Evolutionary conservation across 2,888 invertebrate species (phyloP), one percentile per base, ranked within the genome.

Genomic region (Parelbella ahira): DNA sequence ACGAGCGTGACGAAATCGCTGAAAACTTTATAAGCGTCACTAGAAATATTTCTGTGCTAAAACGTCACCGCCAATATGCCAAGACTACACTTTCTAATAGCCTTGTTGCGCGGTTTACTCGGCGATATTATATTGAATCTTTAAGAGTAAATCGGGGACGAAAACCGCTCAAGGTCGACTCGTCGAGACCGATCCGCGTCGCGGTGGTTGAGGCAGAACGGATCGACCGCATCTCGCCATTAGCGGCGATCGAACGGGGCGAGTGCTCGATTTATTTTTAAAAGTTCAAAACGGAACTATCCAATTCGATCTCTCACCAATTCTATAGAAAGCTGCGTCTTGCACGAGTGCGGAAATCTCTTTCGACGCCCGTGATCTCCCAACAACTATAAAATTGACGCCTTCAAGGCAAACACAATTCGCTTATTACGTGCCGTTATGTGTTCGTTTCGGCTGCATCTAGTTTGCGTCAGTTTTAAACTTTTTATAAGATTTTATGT

Each of bases 141-240:
- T 23, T 37, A 18, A n/a, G n/a, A n/a, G 18, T 27, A 13, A 19
- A 27, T 27, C 27, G 8, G 4, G n/a, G 20, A 27, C 9, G 44
- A n/a, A n/a, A n/a, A n/a, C 32, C 34, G 41, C 32, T 25, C 36
- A 48, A 47, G 45, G 44, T 36, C 25, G 36, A 8, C 38, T 32
- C 19, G 43, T 36, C 43, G 39, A 32, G 43, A 38, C 41, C 10
- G 43, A 27, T 47, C 44, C 39, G 36, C 39, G 8, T 19, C 23
- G 15, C 15, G 21, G 28, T 7, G 15, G 34, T 30, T 45, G 41
- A 44, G 21, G 18, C 24, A 38, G 20, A 48, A 46, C 36, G 29
- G 46, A 48, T 45, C 32, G n/a, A n/a, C n/a, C 32, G 46, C 23
- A 21, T 4, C 37, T 24, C 37, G 30, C 42, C 23, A 47, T 38